phyloP scores from a whole-genome alignment of 1,140 invertebrate genomes.

The Panonychus citri region DNA sequence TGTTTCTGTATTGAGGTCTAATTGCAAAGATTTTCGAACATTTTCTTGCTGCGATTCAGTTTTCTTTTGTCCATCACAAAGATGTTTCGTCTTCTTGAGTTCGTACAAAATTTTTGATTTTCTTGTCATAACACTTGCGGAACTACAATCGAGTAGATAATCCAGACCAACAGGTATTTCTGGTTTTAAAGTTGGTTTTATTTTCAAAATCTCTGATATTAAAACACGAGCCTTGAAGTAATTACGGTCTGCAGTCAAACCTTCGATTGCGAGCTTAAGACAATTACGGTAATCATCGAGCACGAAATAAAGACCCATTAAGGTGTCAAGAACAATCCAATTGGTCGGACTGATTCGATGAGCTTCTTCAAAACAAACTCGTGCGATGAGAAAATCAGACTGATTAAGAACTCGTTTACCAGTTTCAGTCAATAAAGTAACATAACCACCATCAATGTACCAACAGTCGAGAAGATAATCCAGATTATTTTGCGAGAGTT shows the following conservation, averaged over 20 bases:
- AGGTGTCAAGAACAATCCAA: slow-evolving; percentile 7
- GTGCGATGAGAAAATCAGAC: not conserved
- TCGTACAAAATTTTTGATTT: not conserved
- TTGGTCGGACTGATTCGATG: slow-evolving; percentile 3
- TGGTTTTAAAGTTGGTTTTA: slow-evolving; percentile 5
- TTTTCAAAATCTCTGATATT: slow-evolving; percentile 1
- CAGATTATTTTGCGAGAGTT: too few species aligned
- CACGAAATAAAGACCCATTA: slow-evolving; percentile 10
- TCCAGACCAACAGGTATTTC: too few species aligned
- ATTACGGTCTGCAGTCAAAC: not conserved
- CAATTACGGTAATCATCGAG: slow-evolving; percentile 2
- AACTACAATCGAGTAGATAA: too few species aligned
- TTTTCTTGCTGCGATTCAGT: not conserved
- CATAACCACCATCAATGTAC: slow-evolving; percentile 8
- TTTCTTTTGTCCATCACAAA: not conserved
- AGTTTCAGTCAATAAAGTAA: slow-evolving; percentile 10
- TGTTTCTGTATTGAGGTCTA: not conserved
- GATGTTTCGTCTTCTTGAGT: not conserved
- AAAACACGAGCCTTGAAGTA: not conserved
- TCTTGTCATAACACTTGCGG: not conserved
- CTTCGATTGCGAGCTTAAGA: slow-evolving; percentile 1
- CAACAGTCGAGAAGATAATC: too few species aligned
- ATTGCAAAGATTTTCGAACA: not conserved
- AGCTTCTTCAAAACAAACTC: slow-evolving; percentile 6
- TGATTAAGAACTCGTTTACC: not conserved